Evolutionary conservation across 2,888 invertebrate species (phyloP).

Genomic region (Phania funesta): DNA sequence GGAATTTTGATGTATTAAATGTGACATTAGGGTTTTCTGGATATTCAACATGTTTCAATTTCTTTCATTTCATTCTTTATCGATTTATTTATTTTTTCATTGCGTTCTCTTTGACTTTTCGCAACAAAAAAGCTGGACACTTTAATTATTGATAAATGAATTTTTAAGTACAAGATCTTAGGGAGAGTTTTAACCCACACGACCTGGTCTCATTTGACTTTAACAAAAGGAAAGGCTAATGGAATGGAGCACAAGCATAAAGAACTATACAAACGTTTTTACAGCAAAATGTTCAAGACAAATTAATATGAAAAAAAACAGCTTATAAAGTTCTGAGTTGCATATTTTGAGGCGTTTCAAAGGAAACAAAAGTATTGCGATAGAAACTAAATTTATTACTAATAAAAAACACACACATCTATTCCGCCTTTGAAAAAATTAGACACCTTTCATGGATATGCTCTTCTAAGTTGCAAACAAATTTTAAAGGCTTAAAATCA

Average conservation of each 20-base stretch:
- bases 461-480: too few species aligned
- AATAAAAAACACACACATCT: too few species aligned
- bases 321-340: not conserved
- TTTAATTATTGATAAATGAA: conserved; percentile 57
- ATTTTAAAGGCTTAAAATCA: too few species aligned
- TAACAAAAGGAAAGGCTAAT: not conserved
- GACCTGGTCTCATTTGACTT: not conserved
- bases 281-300: not conserved
- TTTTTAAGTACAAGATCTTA: conserved; percentile 43
- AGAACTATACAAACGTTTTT: not conserved
- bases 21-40: conserved; percentile 45
- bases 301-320: conserved; percentile 1
- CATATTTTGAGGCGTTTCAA: not conserved
- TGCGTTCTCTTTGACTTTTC: not conserved
- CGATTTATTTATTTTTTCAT: conserved; percentile 19
- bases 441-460: too few species aligned
- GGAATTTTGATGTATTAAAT: conserved; percentile 58
- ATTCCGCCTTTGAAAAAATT: too few species aligned
- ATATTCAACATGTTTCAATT: conserved; percentile 21
- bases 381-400: not conserved
- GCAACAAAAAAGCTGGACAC: not conserved
- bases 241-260: not conserved
- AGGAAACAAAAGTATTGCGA: not conserved
- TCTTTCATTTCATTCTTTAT: conserved; percentile 9
- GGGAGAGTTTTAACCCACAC: not conserved